A percentile compares a stretch with the other conserved stretches of the same genome.
These are phyloP conservation scores for Acromyrmex echinatior DNA, from an alignment of 1,140 invertebrate species.

Conservation along the genomic window DNA sequence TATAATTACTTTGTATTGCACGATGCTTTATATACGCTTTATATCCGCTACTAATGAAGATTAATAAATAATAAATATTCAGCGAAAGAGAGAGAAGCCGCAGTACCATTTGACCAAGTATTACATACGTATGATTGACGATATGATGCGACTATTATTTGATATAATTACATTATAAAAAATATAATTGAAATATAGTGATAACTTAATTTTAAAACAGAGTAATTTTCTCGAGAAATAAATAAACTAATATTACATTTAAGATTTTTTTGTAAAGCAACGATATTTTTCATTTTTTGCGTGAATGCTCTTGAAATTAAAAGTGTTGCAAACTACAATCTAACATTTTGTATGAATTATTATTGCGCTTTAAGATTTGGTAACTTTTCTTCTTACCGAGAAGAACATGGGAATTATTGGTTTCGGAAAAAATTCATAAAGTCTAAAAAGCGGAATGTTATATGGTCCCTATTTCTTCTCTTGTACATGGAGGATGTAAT, in stretches of 20 bases:
- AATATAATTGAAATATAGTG: background rate
- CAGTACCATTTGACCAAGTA: background rate
- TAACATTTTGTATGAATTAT: background rate
- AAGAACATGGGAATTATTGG: background rate
- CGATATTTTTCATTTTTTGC: background rate
- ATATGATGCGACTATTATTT: constrained; percentile 10
- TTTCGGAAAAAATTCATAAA: constrained; percentile 5
- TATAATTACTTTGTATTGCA: constrained; percentile 42
- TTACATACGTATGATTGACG: constrained; percentile 31
- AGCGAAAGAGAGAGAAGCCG: background rate
- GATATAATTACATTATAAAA: constrained; percentile 25
- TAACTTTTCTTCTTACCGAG: background rate
- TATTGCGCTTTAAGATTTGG: background rate
- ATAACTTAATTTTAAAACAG: background rate
- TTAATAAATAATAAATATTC: constrained; percentile 52
- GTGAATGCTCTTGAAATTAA: background rate
- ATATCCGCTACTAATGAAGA: constrained; percentile 42
- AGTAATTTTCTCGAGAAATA: background rate
- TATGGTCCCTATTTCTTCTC: background rate
- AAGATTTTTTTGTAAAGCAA: background rate
- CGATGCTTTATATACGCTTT: constrained; percentile 10
- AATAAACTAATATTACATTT: background rate
- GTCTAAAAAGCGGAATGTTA: background rate
- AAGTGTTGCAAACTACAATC: background rate
- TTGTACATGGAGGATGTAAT: constrained; percentile 2